Conservation (phyloP, 2,888 invertebrate genomes). For the Drosophila rellima region DNA sequence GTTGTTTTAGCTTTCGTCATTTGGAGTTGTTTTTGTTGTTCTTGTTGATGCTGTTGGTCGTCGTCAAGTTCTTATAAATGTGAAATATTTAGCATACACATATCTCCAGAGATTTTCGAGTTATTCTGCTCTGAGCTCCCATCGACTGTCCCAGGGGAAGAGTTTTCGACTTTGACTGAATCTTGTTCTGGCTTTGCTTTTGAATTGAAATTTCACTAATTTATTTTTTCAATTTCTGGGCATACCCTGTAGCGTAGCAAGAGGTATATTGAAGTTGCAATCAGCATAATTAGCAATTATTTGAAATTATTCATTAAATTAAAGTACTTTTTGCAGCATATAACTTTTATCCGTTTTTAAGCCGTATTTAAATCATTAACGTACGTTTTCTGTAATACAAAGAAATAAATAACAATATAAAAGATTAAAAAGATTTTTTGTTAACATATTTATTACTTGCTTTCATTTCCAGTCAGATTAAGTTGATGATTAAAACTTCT, state of each 20-base stretch:
- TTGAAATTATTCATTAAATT: no score
- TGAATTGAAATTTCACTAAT: conserved; percentile 57
- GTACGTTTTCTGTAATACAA: no score
- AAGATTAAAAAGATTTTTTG: no score
- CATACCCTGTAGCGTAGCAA: conserved; percentile 13
- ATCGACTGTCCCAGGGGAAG: conserved; percentile 55
- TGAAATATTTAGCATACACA: conserved; percentile 66
- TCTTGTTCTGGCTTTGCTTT: conserved; percentile 11
- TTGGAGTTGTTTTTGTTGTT: conserved; percentile 38
- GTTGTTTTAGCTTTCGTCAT: conserved; percentile 64
- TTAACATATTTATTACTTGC: no score
- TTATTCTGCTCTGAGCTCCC: conserved; percentile 8
- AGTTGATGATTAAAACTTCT: no score
- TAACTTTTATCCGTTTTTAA: no score
- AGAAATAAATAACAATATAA: no score
- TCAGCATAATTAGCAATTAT: no score
- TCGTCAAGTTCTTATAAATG: conserved; percentile 59
- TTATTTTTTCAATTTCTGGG: conserved; percentile 22
- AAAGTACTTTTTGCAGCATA: no score
- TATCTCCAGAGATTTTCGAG: conserved; percentile 33
- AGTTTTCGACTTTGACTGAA: conserved; percentile 6
- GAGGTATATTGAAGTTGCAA: neutral
- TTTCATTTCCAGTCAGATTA: no score
- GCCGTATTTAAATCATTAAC: no score
- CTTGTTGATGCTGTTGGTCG: conserved; percentile 24